Evolutionary conservation across 2,888 invertebrate genomes (phyloP).

Genomic region (Melinaea marsaeus): DNA sequence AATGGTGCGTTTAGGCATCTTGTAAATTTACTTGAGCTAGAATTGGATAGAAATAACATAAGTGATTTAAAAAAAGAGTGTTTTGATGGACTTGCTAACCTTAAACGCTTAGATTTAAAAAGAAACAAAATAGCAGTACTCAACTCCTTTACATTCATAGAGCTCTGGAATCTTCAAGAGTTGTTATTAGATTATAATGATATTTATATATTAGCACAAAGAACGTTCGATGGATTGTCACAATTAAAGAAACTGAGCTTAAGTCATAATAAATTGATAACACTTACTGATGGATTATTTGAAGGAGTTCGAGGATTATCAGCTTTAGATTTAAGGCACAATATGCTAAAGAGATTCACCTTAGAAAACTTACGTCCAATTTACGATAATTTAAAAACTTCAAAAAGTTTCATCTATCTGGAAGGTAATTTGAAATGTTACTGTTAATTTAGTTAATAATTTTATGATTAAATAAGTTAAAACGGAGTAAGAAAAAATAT

Average conservation of each 20-base stretch:
- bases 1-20: constrained; percentile 89
- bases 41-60: constrained; percentile 87
- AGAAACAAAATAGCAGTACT: constrained; percentile 85
- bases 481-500: background rate
- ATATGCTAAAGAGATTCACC: constrained; percentile 85
- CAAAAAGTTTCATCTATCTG: constrained; percentile 84
- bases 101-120: constrained; percentile 85
- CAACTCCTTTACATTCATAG: constrained; percentile 87
- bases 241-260: constrained; percentile 84
- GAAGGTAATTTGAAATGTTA: constrained; percentile 79
- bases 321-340: constrained; percentile 86
- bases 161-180: constrained; percentile 84
- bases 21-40: constrained; percentile 85
- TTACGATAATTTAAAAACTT: constrained; percentile 85
- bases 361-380: constrained; percentile 86
- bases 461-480: background rate
- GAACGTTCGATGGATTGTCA: constrained; percentile 86
- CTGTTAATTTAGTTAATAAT: constrained; percentile 10
- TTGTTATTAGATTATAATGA: constrained; percentile 84
- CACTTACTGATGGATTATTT: constrained; percentile 83
- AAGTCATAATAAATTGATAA: constrained; percentile 85
- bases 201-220: constrained; percentile 84
- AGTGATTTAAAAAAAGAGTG: constrained; percentile 85
- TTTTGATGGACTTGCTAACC: constrained; percentile 85
- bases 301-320: constrained; percentile 83